Conservation (phyloP, 2,888 invertebrate species). For the Luffia ferchaultella region DNA sequence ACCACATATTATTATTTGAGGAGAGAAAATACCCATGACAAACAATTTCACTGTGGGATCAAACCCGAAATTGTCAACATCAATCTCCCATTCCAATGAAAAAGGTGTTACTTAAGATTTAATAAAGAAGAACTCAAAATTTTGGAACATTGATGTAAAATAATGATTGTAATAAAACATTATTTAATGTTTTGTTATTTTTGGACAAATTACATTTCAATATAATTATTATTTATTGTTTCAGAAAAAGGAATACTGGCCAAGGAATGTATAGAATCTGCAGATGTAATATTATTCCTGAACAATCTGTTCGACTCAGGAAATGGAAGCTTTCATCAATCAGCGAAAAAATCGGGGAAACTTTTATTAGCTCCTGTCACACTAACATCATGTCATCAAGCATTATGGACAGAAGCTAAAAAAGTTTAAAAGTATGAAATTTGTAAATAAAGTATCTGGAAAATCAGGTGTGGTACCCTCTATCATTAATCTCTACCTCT, state of each 20-base stretch:
- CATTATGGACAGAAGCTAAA: constrained; percentile 2
- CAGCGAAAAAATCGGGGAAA: constrained; percentile 1
- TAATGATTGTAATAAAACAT: not conserved
- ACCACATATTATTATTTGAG: no score
- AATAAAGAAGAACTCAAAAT: no score
- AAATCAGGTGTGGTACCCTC: no score
- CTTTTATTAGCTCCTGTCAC: not conserved
- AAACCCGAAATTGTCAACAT: not conserved
- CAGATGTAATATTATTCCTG: constrained; percentile 1
- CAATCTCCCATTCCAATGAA: not conserved
- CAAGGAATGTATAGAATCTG: not conserved
- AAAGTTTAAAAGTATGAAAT: constrained; percentile 4
- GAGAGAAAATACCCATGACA: not conserved
- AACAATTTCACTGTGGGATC: not conserved
- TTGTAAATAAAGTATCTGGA: no score
- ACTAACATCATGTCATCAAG: not conserved
- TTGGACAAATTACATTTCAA: not conserved
- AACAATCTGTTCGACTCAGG: no score
- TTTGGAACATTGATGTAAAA: not conserved
- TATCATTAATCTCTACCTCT: no score
- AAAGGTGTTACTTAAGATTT: no score
- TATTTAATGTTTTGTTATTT: not conserved
- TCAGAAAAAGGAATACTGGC: constrained; percentile 2
- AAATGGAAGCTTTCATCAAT: not conserved
- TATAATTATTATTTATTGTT: constrained; percentile 5